Base-by-base conservation (phyloP, 2,797 vertebrate genomes). In the Halcyon leucocephala region DNA sequence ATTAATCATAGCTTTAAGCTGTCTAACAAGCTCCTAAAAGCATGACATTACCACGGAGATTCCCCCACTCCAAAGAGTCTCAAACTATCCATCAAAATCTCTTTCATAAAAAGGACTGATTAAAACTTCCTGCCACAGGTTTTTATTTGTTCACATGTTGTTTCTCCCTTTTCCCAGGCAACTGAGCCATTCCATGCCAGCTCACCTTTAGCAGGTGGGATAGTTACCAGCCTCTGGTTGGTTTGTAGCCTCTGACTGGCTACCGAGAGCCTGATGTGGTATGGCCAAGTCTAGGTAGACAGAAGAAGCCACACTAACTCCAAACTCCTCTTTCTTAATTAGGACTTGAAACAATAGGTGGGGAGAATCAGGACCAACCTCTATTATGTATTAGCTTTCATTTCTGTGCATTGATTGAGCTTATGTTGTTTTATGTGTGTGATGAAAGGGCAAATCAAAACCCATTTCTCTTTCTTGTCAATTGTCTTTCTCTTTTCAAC, bases 41-140 rank as follows among this genome's bases (percentile, higher is more conserved):
- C 83, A 41, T 17, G 41, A 73, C 74, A 93, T 91, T 96, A 96
- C 95, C 92, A 31, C 55, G 82, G 92, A 97, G 96, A 97, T 96
- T 96, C 73, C 86, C 84, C 90, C 72, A 29, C 90, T 94, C 85
- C 48, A 54, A 74, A 93, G 93, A 7, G 54, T 24, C 90, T 84
- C 73, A 97, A 84, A 97, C 97, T 97, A 98, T 98, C 98, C 98
- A 98, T 98, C 98, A 98, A 97, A 94, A 98, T 97, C 98, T 97
- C 96, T 97, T 93, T 96, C 97, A 98, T 97, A 96, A 96, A 97
- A 97, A 97, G 97, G 89, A 71, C 97, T 98, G 98, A 98, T 98
- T 98, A 98, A 98, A 98, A 97, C 97, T 98, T 99, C 98, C 98
- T 97, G 92, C 95, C 90, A 84, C 46, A 91, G 96, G 93, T 97